Conservation (phyloP, 2,113 vertebrate genomes). For the Ammodytes dubius region DNA sequence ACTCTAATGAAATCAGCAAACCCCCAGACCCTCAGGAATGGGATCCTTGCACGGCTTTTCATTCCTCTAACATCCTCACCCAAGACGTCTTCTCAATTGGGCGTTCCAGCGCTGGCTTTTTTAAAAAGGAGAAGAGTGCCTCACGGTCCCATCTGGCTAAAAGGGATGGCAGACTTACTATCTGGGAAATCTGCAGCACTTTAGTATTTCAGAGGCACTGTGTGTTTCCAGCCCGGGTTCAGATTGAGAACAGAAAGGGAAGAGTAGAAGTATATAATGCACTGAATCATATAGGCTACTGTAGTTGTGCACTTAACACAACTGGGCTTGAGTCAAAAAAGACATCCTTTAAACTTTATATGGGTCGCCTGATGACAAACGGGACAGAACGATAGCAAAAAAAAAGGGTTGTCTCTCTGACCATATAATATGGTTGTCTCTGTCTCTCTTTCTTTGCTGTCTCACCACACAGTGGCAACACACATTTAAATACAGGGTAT, state of each 20-base stretch:
- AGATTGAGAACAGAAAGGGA: conserved; percentile 67
- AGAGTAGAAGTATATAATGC: conserved; percentile 51
- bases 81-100: conserved; percentile 68
- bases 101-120: conserved; percentile 54
- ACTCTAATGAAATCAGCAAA: conserved; percentile 84
- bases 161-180: conserved; percentile 61
- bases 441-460: conserved; percentile 59
- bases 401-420: conserved; percentile 19
- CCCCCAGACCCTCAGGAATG: conserved; percentile 78
- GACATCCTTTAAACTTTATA: conserved; percentile 66
- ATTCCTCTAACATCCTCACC: conserved; percentile 73
- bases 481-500: conserved; percentile 41
- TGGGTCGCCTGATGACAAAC: conserved; percentile 63
- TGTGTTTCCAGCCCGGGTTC: conserved; percentile 61
- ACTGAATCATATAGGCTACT: conserved; percentile 66
- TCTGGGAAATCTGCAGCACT: conserved; percentile 73
- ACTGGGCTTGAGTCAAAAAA: conserved; percentile 40
- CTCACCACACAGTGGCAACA: conserved; percentile 51
- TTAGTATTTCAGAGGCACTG: conserved; percentile 58
- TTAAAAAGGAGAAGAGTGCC: conserved; percentile 58
- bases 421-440: conserved; percentile 25
- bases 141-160: conserved; percentile 70
- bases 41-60: conserved; percentile 67
- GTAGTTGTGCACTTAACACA: conserved; percentile 57
- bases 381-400: conserved; percentile 35